Conservation (phyloP, 2,113 vertebrate species). For the Gracilinanus agilis region DNA sequence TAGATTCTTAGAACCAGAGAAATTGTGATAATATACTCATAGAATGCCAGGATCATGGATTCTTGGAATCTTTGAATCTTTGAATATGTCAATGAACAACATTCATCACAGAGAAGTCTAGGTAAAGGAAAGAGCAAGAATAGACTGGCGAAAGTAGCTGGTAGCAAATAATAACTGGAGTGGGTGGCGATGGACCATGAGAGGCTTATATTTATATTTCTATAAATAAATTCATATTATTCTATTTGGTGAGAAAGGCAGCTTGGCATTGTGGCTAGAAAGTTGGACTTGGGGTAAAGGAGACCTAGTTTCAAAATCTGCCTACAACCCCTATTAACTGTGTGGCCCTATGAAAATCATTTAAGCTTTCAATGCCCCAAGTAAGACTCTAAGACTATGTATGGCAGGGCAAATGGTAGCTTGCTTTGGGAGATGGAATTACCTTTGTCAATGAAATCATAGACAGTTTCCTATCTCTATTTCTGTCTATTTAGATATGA, state of each 20-base stretch:
- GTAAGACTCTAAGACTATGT: neutral
- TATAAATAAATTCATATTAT: neutral
- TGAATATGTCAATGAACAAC: neutral
- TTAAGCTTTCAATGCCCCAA: neutral
- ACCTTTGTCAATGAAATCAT: neutral
- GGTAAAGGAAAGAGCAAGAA: neutral
- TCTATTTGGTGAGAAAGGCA: neutral
- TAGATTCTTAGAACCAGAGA: neutral
- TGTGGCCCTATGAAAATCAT: neutral
- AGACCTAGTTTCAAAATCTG: neutral
- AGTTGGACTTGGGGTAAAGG: neutral
- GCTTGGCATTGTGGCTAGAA: neutral
- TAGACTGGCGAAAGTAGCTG: neutral
- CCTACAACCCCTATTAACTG: neutral
- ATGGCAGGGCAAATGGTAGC: neutral
- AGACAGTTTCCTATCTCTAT: neutral
- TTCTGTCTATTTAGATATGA: neutral
- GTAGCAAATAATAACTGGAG: neutral
- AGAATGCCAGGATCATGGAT: neutral
- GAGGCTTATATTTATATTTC: neutral
- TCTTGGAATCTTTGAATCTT: neutral
- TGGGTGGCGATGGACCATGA: neutral
- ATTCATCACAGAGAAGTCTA: neutral
- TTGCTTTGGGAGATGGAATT: neutral
- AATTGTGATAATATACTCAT: neutral